Base-by-base conservation (phyloP, 2,113 vertebrate genomes). In the Gymnobelideus leadbeateri region DNA sequence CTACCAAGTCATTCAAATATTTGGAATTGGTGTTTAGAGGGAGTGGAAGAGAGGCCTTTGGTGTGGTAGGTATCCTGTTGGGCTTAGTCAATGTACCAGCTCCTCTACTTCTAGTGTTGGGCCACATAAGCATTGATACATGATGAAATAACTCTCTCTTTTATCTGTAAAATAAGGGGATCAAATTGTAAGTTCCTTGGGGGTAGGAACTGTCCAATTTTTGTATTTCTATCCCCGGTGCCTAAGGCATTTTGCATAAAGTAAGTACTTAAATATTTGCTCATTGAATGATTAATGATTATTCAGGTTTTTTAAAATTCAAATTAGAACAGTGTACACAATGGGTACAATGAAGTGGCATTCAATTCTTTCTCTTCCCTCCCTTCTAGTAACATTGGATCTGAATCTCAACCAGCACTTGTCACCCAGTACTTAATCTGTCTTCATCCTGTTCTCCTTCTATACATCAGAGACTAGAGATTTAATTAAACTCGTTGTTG, bases 1-100 rank as follows among this genome's bases (percentile, higher is more conserved):
- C 92, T 51, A 46, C 3, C 92, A 50, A 61, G 61, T 90, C 52
- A 53, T 91, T 51, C 77, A 28, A 96, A 89, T 91, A 53, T 90
- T 90, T 12, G 94, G 8, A 89, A n/a, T 61, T 90, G 77, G 10
- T 51, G 14, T 25, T 90, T 95, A n/a, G 8, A n/a, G 68, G 37
- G 6, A 91, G 52, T 92, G 77, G 47, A 92, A 52, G 61, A 92
- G 61, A 90, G 89, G 52, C 53, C n/a, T 49, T 24, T 47, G 7
- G 3, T n/a, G 43, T 1, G 3, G n/a, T 51, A 25, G 16, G 16
- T 12, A 2, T 26, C 55, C 25, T 46, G 3, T 51, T 0, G 2
- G 51, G 19, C 52, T 43, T 11, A 5, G 28, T 61, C 43, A 0
- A 61, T 57, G 53, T n/a, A 89, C 61, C 26, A 49, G 9, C 8